Evolutionary conservation across 2,113 vertebrate species (phyloP).

Genomic region (Neodon shergylaensis): DNA sequence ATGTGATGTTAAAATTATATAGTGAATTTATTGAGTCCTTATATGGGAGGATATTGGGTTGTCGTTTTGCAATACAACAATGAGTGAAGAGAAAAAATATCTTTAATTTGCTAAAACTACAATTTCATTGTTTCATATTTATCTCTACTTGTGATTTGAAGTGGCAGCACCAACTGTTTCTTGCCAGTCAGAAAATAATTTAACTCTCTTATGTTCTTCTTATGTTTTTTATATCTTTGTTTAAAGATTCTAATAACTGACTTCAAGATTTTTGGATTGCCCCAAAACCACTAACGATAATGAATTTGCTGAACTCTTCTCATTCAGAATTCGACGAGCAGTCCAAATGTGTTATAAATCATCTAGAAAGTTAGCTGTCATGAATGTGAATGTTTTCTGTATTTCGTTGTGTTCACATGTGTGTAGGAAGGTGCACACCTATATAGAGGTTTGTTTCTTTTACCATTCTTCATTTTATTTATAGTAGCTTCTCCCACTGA

Average conservation of each 20-base stretch:
- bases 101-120: neutral
- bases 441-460: neutral
- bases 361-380: neutral
- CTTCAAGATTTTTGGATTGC: neutral
- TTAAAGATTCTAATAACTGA: neutral
- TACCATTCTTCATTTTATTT: too few species aligned
- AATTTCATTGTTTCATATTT: neutral
- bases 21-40: neutral
- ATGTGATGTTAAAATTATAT: neutral
- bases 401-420: neutral
- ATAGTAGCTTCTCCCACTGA: neutral
- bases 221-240: neutral
- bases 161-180: neutral
- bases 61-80: neutral
- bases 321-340: neutral
- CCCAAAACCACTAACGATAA: neutral
- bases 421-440: neutral
- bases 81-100: neutral
- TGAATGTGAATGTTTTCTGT: neutral
- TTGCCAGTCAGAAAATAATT: neutral
- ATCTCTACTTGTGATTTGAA: neutral
- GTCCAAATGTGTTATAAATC: neutral
- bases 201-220: neutral
- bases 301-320: neutral
- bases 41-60: neutral